Base-by-base conservation (phyloP, 2,797 vertebrate genomes). In the Valencia hispanica region DNA sequence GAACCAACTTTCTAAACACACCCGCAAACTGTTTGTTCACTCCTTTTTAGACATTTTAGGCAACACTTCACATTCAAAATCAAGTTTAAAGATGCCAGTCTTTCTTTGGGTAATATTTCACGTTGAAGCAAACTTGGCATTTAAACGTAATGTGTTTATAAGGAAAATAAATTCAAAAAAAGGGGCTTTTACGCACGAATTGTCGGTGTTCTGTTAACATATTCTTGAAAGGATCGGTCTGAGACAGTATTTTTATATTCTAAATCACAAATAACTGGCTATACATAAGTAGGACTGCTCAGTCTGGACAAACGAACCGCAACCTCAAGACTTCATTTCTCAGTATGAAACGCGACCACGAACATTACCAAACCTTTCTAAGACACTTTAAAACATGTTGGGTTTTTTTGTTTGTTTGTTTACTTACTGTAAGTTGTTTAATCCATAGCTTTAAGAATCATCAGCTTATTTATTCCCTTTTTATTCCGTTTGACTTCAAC, bases 371-470 rank as follows among this genome's bases (percentile, higher is more conserved):
- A 27, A 50, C 61, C 81, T 0, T 36, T 72, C 9, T 30, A 9
- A 30, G 10, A 57, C 48, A 1, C 34, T 18, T 17, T 12, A 17
- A 30, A 20, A 8, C 8, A 10, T 50, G 8, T 10, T n/a, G n/a
- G n/a, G n/a, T n/a, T n/a, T n/a, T n/a, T n/a, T n/a, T n/a, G n/a
- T n/a, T n/a, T n/a, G n/a, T n/a, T n/a, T n/a, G n/a, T 74, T 48
- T 1, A 85, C 92, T 92, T 70, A 94, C 93, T 90, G n/a, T 50
- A 25, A 73, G 1, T 74, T 12, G 20, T 1, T 0, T 20, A 88
- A n/a, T 89, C 86, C 91, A 91, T 90, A 5, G 0, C 55, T 15
- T 5, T 22, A 5, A 45, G 1, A 55, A 18, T 17, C 20, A 27
- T 2, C 3, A 0, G 2, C 5, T 0, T 0, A 1, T 9, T 1